A percentile compares a stretch with the other conserved stretches of the same genome.
phyloP scores from a whole-genome alignment of 2,113 vertebrate species.

The Gambusia affinis region DNA sequence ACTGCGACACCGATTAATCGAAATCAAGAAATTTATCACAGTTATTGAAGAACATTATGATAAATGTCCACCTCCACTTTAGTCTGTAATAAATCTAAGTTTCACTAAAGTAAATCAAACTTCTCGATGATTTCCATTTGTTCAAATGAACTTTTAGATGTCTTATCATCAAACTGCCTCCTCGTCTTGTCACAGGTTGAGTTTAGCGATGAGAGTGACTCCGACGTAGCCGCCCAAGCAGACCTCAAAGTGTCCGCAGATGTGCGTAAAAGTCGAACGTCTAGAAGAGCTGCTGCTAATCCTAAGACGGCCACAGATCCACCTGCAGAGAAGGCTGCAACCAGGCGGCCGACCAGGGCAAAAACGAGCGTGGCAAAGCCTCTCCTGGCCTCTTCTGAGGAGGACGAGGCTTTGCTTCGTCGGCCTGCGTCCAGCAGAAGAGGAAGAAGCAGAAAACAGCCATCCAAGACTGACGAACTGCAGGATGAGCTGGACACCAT shows the following conservation, averaged over 20 bases:
- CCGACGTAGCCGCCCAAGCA: slow-evolving; percentile 64
- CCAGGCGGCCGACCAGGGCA: slow-evolving; percentile 36
- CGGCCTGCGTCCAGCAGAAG: slow-evolving; percentile 38
- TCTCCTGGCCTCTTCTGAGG: slow-evolving; percentile 46
- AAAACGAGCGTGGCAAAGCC: slow-evolving; percentile 55
- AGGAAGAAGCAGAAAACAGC: slow-evolving; percentile 45
- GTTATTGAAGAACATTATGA: too few species aligned
- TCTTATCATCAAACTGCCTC: not conserved
- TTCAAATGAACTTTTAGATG: too few species aligned
- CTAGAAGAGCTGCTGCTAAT: slow-evolving; percentile 30
- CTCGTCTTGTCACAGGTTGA: slow-evolving; percentile 76
- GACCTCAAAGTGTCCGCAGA: slow-evolving; percentile 22
- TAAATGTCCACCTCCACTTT: too few species aligned
- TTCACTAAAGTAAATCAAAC: too few species aligned
- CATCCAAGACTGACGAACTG: not conserved
- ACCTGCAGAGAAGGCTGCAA: slow-evolving; percentile 22
- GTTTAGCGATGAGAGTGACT: slow-evolving; percentile 91
- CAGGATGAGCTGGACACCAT: slow-evolving; percentile 79
- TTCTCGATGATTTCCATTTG: too few species aligned
- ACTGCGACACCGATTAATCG: too few species aligned
- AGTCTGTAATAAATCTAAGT: too few species aligned
- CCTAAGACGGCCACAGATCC: slow-evolving; percentile 35
- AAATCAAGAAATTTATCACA: too few species aligned
- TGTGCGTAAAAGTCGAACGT: slow-evolving; percentile 46
- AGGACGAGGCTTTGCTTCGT: slow-evolving; percentile 27